phyloP scores from a whole-genome alignment of 2,113 vertebrate genomes.

The Hoplias malabaricus region DNA sequence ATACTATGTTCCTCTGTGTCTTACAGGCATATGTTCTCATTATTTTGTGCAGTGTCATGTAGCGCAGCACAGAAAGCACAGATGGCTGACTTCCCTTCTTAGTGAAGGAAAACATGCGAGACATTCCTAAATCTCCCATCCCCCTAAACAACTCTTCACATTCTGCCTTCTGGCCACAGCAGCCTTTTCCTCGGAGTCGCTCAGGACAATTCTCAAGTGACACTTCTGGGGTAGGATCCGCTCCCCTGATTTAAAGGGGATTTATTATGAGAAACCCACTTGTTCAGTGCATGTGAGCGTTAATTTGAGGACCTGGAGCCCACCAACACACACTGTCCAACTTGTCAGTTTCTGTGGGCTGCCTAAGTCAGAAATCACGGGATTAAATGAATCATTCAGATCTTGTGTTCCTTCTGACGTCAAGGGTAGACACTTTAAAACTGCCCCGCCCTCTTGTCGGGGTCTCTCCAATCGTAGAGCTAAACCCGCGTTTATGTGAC shows the following conservation, averaged over 20 bases:
- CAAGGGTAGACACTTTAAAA: too few relatives aligned
- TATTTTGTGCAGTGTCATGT: background rate
- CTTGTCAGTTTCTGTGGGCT: too few relatives aligned
- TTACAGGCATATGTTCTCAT: background rate
- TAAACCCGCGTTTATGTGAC: too few relatives aligned
- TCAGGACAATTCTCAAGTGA: conserved; percentile 22
- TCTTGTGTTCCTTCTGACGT: too few relatives aligned
- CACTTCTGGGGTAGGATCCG: background rate
- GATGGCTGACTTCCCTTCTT: conserved; percentile 33
- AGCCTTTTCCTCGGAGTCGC: conserved; percentile 51
- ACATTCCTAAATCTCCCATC: conserved; percentile 29
- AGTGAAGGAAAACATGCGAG: conserved; percentile 38
- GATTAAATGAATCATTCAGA: too few relatives aligned
- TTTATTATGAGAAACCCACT: too few relatives aligned
- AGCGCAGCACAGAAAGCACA: conserved; percentile 8
- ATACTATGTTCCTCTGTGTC: background rate
- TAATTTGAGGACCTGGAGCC: too few relatives aligned
- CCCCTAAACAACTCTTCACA: conserved; percentile 25
- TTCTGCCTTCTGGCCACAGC: conserved; percentile 48
- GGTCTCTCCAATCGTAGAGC: too few relatives aligned
- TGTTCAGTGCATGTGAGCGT: too few relatives aligned
- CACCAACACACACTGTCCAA: too few relatives aligned
- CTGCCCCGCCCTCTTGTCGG: too few relatives aligned
- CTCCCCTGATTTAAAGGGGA: background rate
- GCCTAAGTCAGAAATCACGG: too few relatives aligned